Conservation (phyloP, 1,140 invertebrate species). For the Trigoniulus corallinus region DNA sequence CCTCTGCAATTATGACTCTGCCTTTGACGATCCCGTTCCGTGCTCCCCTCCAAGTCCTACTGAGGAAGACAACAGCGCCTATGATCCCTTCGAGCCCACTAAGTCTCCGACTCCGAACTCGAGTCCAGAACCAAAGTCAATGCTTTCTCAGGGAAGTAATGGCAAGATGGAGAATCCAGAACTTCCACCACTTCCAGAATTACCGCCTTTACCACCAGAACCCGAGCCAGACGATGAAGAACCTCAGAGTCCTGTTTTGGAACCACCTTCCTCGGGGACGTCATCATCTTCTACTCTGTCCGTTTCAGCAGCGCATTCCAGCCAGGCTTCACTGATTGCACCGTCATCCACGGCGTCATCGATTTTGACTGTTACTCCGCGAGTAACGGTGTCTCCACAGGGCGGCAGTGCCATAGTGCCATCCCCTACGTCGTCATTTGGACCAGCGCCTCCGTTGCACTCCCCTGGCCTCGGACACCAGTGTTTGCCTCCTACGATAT, state of each 20-base stretch:
- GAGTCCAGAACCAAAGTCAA: slow-evolving; percentile 8
- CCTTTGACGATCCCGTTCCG: no score
- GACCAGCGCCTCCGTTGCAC: not conserved
- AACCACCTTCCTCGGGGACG: no score
- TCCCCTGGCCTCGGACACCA: no score
- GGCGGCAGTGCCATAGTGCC: not conserved
- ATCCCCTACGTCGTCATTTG: not conserved
- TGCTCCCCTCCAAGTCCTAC: no score
- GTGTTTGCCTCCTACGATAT: not conserved
- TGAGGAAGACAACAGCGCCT: slow-evolving; percentile 31
- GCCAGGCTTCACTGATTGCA: not conserved
- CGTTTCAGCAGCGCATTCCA: not conserved
- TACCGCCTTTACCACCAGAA: slow-evolving; percentile 15
- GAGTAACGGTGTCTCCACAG: not conserved
- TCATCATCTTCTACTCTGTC: not conserved
- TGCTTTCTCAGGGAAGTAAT: not conserved
- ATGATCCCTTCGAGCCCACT: slow-evolving; percentile 74
- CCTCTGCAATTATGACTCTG: no score
- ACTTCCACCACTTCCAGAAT: slow-evolving; percentile 14
- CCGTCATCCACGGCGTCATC: not conserved
- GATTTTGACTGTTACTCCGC: not conserved
- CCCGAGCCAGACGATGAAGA: slow-evolving; percentile 13
- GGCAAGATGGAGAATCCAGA: slow-evolving; percentile 11
- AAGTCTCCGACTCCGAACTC: slow-evolving; percentile 45
- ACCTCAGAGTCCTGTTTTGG: no score